Base-by-base conservation (phyloP, 1,140 invertebrate genomes). In the Rhyzopertha dominica region DNA sequence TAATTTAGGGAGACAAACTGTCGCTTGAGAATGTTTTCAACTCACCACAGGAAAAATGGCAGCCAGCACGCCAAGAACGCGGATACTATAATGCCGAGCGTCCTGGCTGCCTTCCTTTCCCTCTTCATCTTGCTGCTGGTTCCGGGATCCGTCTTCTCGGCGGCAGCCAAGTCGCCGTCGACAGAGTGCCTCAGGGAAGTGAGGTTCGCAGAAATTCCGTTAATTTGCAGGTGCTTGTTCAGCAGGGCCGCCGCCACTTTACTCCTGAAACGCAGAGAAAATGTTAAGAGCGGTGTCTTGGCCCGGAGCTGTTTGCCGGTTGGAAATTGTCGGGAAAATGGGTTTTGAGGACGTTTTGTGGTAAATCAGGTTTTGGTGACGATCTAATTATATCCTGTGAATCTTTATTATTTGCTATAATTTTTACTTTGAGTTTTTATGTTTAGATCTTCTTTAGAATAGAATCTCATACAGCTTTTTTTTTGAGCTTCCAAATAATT, bases 41-140 rank as follows among this genome's bases (percentile, higher is more conserved):
- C 62, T 74, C 71, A 87, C 90, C 86, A 90, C 43, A 90, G 73
- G 67, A 98, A 97, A 73, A 98, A 97, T 1, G 93, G 93, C 37
- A 95, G 74, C 90, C 92, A 95, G 68, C 91, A 95, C 4, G 90
- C 78, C 32, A 95, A 73, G 69, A 95, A 95, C 2, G 87, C 90
- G 14, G 89, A 90, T 84, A 95, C 94, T 60, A 96, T 94, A 63
- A 95, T 94, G 25, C 92, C 93, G 13, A 97, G 75, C 1, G 94
- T 97, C 58, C 92, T 81, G 3, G 92, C 92, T 0, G 92, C 92
- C 68, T 95, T 95, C 55, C 92, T 79, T 67, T 96, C 92, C 24
- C 90, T 74, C 63, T 91, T 86, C 88, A 92, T 91, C 67, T 87
- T 87, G 62, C 75, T 88, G 62, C 83, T 81, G 20, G 71, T 63